Percentiles rank a stretch among this genome's conserved stretches.
phyloP scores from a whole-genome alignment of 2,888 invertebrate species.

The Mimumesa dahlbomi region DNA sequence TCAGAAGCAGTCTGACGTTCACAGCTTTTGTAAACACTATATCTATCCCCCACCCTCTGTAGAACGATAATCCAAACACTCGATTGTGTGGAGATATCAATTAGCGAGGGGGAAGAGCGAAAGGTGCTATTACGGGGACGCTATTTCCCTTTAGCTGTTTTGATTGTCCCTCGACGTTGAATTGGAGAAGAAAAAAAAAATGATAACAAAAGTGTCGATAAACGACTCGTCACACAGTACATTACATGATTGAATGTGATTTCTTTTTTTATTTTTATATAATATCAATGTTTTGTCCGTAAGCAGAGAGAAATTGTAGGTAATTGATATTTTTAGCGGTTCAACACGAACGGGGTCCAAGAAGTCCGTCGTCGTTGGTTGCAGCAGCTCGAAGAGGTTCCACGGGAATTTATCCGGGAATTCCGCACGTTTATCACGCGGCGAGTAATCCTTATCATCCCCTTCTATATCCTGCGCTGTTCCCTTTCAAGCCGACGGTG shows the following conservation, averaged over 20 bases:
- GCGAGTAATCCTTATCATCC: slow-evolving; percentile 77
- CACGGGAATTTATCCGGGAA: slow-evolving; percentile 75
- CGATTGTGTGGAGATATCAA: slow-evolving; percentile 78
- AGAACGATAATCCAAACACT: slow-evolving; percentile 77
- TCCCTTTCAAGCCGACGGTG: slow-evolving; percentile 76
- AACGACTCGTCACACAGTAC: neutral
- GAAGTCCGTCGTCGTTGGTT: slow-evolving; percentile 80
- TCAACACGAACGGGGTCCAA: slow-evolving; percentile 93
- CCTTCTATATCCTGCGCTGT: slow-evolving; percentile 75
- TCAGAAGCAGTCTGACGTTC: slow-evolving; percentile 75
- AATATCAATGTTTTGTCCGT: too few species aligned
- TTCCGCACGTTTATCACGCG: slow-evolving; percentile 76
- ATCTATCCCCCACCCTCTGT: slow-evolving; percentile 27
- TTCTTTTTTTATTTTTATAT: too few species aligned
- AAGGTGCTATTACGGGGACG: slow-evolving; percentile 54
- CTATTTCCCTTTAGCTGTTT: neutral
- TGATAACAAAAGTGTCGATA: neutral
- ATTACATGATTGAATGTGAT: neutral
- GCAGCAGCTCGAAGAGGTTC: slow-evolving; percentile 81
- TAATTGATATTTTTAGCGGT: slow-evolving; percentile 85
- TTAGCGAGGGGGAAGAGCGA: slow-evolving; percentile 70
- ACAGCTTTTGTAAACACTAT: slow-evolving; percentile 77
- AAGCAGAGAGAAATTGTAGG: too few species aligned
- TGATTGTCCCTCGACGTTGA: slow-evolving; percentile 13
- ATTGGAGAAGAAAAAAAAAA: slow-evolving; percentile 1